Evolutionary conservation across 30 jellyfish, hydroid and myxozoan species (phyloP).

Genomic region (Aurelia sp.): DNA sequence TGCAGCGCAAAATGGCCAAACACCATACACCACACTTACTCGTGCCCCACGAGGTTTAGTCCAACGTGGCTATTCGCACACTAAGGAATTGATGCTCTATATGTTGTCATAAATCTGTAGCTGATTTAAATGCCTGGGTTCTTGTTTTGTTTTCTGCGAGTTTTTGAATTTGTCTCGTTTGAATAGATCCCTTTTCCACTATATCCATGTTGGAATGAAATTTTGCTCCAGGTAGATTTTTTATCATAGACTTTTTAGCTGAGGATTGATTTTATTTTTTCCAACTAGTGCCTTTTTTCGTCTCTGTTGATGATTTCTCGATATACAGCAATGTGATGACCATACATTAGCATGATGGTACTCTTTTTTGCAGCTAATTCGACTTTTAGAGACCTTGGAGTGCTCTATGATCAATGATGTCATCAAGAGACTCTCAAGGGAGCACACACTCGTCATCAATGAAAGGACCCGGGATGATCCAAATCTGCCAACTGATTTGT

Average conservation of each 20-base stretch:
- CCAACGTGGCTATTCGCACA: too few relatives aligned
- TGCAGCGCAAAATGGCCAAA: too few relatives aligned
- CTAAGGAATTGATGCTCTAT: background rate
- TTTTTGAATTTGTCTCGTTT: background rate
- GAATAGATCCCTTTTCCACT: too few relatives aligned
- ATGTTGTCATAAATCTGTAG: background rate
- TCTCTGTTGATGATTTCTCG: too few relatives aligned
- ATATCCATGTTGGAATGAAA: too few relatives aligned
- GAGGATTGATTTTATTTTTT: too few relatives aligned
- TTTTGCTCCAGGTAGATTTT: too few relatives aligned
- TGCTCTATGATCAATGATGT: constrained; percentile 80
- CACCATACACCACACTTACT: too few relatives aligned
- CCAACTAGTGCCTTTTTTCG: too few relatives aligned
- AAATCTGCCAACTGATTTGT: constrained; percentile 81
- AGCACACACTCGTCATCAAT: constrained; percentile 79
- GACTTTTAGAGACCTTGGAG: constrained; percentile 79
- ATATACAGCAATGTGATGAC: too few relatives aligned
- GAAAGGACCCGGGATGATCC: constrained; percentile 87
- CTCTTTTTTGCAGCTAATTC: constrained; percentile 32
- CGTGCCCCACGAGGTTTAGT: too few relatives aligned
- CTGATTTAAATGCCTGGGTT: background rate
- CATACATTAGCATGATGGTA: background rate
- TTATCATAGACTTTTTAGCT: too few relatives aligned
- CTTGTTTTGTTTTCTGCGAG: background rate
- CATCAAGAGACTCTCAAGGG: constrained; percentile 76